Evolutionary conservation across 2,113 vertebrate genomes (phyloP).

Genomic region (Coregonus clupeaformis): DNA sequence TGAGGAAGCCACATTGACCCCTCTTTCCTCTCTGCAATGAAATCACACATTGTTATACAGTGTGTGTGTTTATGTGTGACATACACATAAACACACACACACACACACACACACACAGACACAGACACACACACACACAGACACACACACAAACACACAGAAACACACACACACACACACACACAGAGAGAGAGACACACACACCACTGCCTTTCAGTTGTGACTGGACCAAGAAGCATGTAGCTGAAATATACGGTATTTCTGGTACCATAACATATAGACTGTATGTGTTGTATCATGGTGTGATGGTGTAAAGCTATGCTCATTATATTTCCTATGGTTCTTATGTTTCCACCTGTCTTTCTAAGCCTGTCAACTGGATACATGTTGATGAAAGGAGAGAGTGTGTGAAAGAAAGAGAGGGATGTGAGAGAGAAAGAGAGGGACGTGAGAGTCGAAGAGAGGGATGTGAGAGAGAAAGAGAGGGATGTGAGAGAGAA

Average conservation of each 20-base stretch:
- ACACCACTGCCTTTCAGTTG: not conserved
- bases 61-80: not conserved
- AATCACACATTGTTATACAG: not conserved
- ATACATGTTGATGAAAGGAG: too few species aligned
- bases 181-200: too few species aligned
- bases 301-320: too few species aligned
- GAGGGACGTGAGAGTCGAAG: too few species aligned
- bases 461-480: too few species aligned
- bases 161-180: not conserved
- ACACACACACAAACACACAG: not conserved
- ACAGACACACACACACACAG: not conserved
- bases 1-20: not conserved
- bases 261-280: too few species aligned
- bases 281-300: too few species aligned
- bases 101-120: conserved; percentile 6
- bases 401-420: conserved; percentile 7
- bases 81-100: not conserved
- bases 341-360: not conserved
- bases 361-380: too few species aligned
- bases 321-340: conserved; percentile 13
- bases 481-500: too few species aligned
- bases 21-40: too few species aligned
- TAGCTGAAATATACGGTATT: too few species aligned
- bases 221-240: not conserved
- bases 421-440: too few species aligned